phyloP scores from a whole-genome alignment of 2,888 invertebrate genomes.

The Agrotis exclamationis region DNA sequence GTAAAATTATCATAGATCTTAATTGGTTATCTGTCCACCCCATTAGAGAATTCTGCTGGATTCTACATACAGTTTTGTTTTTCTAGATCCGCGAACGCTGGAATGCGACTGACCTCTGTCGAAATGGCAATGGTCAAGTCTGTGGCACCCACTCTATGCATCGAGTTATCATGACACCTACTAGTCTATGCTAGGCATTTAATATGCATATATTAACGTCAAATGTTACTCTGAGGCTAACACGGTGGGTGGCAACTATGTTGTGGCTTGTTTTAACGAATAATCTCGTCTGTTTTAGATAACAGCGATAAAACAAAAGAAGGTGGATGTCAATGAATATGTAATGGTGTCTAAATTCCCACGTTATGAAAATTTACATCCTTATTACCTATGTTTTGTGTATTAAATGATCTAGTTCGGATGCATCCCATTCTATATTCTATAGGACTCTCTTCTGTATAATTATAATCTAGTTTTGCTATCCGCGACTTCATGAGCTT shows the following conservation, averaged over 20 bases:
- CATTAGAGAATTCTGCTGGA: neutral
- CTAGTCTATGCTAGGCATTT: conserved; percentile 55
- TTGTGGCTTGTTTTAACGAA: conserved; percentile 9
- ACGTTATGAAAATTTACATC: neutral
- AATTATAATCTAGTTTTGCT: neutral
- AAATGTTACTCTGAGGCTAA: conserved; percentile 32
- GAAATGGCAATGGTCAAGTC: conserved; percentile 71
- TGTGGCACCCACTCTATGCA: conserved; percentile 72
- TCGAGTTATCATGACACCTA: conserved; percentile 64
- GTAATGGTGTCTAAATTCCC: conserved; percentile 4
- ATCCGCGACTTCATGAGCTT: too few relatives aligned
- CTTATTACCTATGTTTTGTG: neutral
- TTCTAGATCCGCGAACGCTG: conserved; percentile 62
- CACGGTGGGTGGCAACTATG: conserved; percentile 46
- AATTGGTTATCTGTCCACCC: conserved; percentile 11
- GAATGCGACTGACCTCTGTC: conserved; percentile 75
- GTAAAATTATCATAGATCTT: conserved; percentile 6
- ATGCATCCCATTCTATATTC: too few relatives aligned
- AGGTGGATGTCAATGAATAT: neutral
- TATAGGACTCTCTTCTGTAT: neutral
- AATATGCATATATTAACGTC: conserved; percentile 60
- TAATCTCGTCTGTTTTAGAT: conserved; percentile 1
- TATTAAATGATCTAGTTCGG: neutral
- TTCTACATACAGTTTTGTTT: conserved; percentile 49
- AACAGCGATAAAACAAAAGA: conserved; percentile 3